Percentiles rank a stretch among this genome's conserved stretches.
These are phyloP conservation scores for Phrynosoma blainvillii DNA, from an alignment of 2,113 vertebrate species.

Conservation along the genomic window DNA sequence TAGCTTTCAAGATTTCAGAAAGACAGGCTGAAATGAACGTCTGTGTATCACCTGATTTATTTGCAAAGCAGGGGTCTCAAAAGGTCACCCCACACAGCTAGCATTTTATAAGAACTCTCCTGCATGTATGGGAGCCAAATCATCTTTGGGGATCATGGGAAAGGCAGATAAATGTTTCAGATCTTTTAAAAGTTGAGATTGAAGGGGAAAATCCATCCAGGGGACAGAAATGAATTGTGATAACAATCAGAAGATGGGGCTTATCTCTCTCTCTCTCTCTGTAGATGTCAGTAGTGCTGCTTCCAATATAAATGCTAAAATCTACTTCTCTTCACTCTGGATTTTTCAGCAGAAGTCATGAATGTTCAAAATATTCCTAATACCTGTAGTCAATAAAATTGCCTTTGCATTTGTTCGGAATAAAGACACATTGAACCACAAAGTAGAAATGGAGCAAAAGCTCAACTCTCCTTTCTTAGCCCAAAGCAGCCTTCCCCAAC, in stretches of 20 bases:
- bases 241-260: background rate
- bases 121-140: slow-evolving; percentile 63
- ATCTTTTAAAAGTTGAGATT: slow-evolving; percentile 44
- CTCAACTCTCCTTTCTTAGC: background rate
- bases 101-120: slow-evolving; percentile 57
- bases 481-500: background rate
- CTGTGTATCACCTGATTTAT: slow-evolving; percentile 56
- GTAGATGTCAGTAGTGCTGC: background rate
- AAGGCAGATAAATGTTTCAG: slow-evolving; percentile 33
- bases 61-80: slow-evolving; percentile 23
- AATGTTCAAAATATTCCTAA: background rate
- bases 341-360: slow-evolving; percentile 15
- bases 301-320: slow-evolving; percentile 39
- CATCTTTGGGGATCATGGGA: slow-evolving; percentile 41
- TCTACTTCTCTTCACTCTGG: background rate
- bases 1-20: too few species aligned
- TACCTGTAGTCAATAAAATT: background rate
- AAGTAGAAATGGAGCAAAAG: slow-evolving; percentile 27
- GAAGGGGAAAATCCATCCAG: slow-evolving; percentile 12
- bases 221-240: slow-evolving; percentile 18
- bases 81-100: slow-evolving; percentile 25
- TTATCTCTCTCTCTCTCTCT: background rate
- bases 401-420: slow-evolving; percentile 8
- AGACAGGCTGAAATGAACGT: slow-evolving; percentile 45
- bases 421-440: background rate